These are phyloP conservation scores for Trochalopteron elliotii DNA, from an alignment of 2,113 vertebrate genomes.

Conservation along the genomic window DNA sequence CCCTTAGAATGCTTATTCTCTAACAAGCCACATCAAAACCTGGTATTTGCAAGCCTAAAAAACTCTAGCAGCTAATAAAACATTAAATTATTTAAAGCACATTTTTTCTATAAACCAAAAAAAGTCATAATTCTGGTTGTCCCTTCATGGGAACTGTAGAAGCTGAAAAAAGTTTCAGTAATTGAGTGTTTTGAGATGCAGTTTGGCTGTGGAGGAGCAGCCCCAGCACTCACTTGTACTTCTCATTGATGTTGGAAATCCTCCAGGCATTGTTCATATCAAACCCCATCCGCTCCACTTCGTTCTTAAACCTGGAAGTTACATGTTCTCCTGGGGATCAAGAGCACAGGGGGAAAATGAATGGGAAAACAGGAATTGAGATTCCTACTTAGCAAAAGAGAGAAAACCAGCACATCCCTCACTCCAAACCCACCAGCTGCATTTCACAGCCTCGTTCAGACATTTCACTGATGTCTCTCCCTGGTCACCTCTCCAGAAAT, in stretches of 20 bases:
- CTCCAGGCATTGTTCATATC: constrained; percentile 98
- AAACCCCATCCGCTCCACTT: constrained; percentile 97
- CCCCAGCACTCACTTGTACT: constrained; percentile 85
- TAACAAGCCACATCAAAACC: background rate
- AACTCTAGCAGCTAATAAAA: background rate
- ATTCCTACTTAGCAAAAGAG: background rate
- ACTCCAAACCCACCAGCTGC: background rate
- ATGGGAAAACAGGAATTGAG: background rate
- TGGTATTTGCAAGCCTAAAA: background rate
- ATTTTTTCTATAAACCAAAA: background rate
- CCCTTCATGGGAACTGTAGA: background rate
- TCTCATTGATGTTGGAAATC: constrained; percentile 97
- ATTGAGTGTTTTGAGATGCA: background rate
- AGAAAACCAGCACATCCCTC: background rate
- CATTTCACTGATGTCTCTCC: background rate
- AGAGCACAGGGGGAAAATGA: background rate
- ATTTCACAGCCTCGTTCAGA: background rate
- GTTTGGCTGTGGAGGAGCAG: background rate
- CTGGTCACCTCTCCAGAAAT: background rate
- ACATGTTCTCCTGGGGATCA: constrained; percentile 88
- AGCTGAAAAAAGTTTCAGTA: background rate
- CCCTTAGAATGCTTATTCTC: background rate
- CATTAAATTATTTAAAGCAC: background rate
- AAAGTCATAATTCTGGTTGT: background rate
- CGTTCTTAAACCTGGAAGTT: constrained; percentile 93